Evolutionary conservation across 2,797 vertebrate genomes (phyloP).

Genomic region (Myotis myotis): DNA sequence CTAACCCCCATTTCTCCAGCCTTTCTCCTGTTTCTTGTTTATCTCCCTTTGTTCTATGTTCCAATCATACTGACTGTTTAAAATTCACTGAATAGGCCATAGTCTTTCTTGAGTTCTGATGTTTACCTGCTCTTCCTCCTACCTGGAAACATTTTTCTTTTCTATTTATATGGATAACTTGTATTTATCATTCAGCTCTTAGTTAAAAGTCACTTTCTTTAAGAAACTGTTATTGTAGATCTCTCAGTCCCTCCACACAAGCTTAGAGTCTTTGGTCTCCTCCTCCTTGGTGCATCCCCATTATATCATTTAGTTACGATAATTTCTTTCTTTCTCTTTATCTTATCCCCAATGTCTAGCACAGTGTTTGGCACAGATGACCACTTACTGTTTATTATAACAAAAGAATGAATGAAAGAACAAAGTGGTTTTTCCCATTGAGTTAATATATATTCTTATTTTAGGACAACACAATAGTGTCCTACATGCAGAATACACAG

Average conservation of each 20-base stretch:
- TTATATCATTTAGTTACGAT: neutral
- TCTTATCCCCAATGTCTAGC: neutral
- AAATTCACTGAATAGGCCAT: neutral
- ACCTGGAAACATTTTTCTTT: neutral
- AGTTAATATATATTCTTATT: neutral
- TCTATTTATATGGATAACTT: neutral
- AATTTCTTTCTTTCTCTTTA: neutral
- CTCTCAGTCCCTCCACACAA: neutral
- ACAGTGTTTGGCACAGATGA: neutral
- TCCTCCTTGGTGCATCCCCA: neutral
- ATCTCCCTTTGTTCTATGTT: neutral
- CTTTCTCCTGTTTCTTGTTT: neutral
- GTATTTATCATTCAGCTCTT: neutral
- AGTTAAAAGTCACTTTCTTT: neutral
- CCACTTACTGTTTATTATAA: neutral
- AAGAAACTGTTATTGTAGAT: neutral
- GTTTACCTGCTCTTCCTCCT: neutral
- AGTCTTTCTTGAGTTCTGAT: neutral
- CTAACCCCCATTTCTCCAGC: neutral
- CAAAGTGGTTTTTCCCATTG: neutral
- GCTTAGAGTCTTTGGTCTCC: neutral
- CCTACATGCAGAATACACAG: neutral
- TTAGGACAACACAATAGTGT: neutral
- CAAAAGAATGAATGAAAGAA: neutral
- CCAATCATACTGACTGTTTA: neutral